Conservation (phyloP, 2,113 vertebrate species). For the Oncorhynchus clarkii region DNA sequence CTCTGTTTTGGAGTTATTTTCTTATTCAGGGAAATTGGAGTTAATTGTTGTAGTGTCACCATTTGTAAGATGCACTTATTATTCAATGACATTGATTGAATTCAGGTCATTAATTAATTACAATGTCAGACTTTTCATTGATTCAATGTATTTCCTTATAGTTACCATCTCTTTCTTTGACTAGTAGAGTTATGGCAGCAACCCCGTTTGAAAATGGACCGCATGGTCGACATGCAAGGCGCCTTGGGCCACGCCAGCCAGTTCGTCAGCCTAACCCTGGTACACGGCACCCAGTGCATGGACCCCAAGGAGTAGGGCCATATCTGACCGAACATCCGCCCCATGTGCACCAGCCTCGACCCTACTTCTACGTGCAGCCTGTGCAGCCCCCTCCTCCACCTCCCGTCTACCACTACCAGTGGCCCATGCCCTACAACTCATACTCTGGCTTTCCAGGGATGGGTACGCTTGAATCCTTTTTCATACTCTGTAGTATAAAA, state of each 20-base stretch:
- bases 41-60: too few species aligned
- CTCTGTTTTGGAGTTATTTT: background rate
- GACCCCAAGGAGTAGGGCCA: background rate
- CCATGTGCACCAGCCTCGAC: background rate
- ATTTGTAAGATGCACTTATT: too few species aligned
- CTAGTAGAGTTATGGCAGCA: background rate
- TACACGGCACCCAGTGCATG: background rate
- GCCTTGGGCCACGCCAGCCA: background rate
- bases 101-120: too few species aligned
- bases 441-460: background rate
- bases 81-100: too few species aligned
- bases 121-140: too few species aligned
- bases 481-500: background rate
- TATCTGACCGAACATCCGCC: background rate
- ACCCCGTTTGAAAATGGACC: background rate
- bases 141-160: background rate
- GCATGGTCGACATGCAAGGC: background rate
- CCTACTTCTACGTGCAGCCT: slow-evolving; percentile 6
- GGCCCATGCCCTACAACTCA: slow-evolving; percentile 1
- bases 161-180: background rate
- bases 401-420: slow-evolving; percentile 3
- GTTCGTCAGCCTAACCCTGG: background rate
- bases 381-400: background rate
- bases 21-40: too few species aligned
- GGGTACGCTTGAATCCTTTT: background rate